Evolutionary conservation across 2,888 invertebrate genomes (phyloP).

Genomic region (Aphidoletes aphidimyza): DNA sequence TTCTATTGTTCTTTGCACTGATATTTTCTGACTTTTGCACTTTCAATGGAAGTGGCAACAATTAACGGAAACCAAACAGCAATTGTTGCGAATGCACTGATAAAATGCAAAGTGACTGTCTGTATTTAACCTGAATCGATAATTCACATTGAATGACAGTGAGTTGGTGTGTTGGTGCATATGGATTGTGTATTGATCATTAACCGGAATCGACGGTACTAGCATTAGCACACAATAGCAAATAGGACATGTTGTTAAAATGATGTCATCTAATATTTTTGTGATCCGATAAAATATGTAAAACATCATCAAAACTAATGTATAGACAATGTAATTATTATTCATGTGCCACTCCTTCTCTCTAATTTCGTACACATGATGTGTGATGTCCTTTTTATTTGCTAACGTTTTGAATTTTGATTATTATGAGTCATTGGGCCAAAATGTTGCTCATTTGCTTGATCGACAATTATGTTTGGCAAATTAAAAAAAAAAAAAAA

Average conservation of each 20-base stretch:
- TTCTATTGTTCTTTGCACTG: background rate
- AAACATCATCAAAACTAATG: background rate
- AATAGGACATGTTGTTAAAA: background rate
- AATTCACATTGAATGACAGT: background rate
- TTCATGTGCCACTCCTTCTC: background rate
- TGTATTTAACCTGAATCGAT: background rate
- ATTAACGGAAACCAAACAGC: background rate
- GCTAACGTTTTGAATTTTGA: background rate
- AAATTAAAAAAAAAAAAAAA: background rate
- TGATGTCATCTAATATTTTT: conserved; percentile 19
- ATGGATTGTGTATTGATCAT: background rate
- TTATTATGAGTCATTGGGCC: background rate
- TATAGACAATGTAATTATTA: background rate
- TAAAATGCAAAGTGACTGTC: background rate
- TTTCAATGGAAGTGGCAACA: background rate
- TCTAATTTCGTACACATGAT: background rate
- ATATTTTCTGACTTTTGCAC: background rate
- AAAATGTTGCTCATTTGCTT: background rate
- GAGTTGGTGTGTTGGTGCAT: background rate
- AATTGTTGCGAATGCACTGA: background rate
- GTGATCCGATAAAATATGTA: conserved; percentile 1
- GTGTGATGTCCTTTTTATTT: background rate
- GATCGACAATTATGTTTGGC: background rate
- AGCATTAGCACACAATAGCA: conserved; percentile 16
- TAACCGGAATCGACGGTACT: background rate